Percentiles rank a stretch among this genome's conserved stretches.
These are phyloP conservation scores for Cirrhinus molitorella DNA, from an alignment of 2,797 vertebrate species.

Conservation along the genomic window DNA sequence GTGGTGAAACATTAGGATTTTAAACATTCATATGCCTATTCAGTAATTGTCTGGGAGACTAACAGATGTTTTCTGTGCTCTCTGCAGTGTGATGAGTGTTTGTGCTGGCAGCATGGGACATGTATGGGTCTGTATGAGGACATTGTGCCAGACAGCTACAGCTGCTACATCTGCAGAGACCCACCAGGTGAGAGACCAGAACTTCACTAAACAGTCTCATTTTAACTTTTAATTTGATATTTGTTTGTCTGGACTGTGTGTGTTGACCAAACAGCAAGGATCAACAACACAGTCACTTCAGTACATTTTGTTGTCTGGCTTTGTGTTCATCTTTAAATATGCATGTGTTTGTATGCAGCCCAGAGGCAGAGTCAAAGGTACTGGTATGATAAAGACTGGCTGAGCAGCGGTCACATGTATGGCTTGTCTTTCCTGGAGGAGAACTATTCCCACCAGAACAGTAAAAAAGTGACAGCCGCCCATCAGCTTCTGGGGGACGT, in stretches of 20 bases:
- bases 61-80: not conserved
- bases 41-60: not conserved
- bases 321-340: constrained; percentile 43
- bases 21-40: not conserved
- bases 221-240: not conserved
- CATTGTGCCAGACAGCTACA: constrained; percentile 92
- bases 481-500: constrained; percentile 91
- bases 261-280: not conserved
- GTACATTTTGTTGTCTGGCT: not conserved
- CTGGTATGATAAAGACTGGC: constrained; percentile 91
- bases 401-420: constrained; percentile 92
- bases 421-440: constrained; percentile 92
- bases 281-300: not conserved
- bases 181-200: constrained; percentile 82
- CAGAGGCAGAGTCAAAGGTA: constrained; percentile 89
- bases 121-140: constrained; percentile 97
- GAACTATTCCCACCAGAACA: constrained; percentile 94
- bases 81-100: constrained; percentile 92
- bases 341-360: constrained; percentile 73
- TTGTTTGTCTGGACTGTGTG: not conserved
- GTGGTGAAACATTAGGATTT: not conserved
- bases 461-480: constrained; percentile 91
- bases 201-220: not conserved
- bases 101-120: constrained; percentile 97
- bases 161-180: constrained; percentile 94